Evolutionary conservation across 2,888 invertebrate species (phyloP), one percentile per base, ranked within the genome.

Genomic region (Cynaeus angustus): DNA sequence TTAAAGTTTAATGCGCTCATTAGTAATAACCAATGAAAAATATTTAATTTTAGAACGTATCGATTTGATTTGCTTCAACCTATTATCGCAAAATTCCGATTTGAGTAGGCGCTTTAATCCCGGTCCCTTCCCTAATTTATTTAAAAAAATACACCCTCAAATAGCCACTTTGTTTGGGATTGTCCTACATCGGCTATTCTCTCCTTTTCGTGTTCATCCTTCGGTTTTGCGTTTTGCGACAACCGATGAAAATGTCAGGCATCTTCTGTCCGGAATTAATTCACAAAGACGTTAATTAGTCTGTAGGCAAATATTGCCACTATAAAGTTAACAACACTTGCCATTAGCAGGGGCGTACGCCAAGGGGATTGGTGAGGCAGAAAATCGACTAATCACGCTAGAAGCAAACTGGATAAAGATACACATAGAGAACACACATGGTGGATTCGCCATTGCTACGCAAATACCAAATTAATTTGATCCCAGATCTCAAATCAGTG

Each of bases 401-500:
- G 64, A 62, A 68, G 68, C 66, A 65, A 71, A 71, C 68, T 71
- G 65, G 66, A 65, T 56, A 66, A 70, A 71, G 58, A 38, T 61
- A 71, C 64, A 65, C 68, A 66, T 46, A 66, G 14, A 66, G 33
- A 55, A 33, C 52, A 53, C 52, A 67, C 48, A 53, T 50, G 66
- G 59, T 16, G 46, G 62, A 46, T 13, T 41, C 45, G 52, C 64
- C 59, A 70, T 65, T 59, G 61, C 52, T 58, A 62, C 56, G 45
- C 70, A 71, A 75, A 73, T 71, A 73, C 62, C 70, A 71, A 74
- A 73, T 75, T 73, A 72, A 75, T 75, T 73, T 72, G 68, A 74
- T 68, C 71, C 64, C 55, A 56, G 62, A 72, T 74, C 66, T 50
- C 30, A 65, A 72, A 74, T 74, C 71, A 70, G 62, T 59, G 74